Conservation (phyloP, 2,888 invertebrate species). For the Eupithecia insigniata region DNA sequence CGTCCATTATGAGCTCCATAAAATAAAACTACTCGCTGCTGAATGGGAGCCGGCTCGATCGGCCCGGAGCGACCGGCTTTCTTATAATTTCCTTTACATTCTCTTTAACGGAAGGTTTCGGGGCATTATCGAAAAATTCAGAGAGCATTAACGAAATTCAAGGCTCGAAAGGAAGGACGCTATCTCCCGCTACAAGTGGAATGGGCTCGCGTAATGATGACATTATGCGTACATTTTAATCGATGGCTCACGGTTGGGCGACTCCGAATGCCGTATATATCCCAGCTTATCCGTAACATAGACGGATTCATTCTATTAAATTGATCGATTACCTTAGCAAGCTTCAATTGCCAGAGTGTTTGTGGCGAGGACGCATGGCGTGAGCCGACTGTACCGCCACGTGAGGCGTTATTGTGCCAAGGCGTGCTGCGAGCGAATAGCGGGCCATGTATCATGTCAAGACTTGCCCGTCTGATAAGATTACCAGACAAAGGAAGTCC, state of each 20-base stretch:
- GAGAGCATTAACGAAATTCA: slow-evolving; percentile 62
- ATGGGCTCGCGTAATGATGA: slow-evolving; percentile 68
- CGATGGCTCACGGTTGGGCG: slow-evolving; percentile 68
- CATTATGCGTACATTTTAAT: slow-evolving; percentile 75
- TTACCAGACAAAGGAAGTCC: slow-evolving; percentile 84
- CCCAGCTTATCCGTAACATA: slow-evolving; percentile 57
- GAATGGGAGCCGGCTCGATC: slow-evolving; percentile 40
- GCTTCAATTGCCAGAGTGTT: slow-evolving; percentile 35
- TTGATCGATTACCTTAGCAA: slow-evolving; percentile 61
- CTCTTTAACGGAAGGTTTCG: slow-evolving; percentile 57
- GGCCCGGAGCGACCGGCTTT: slow-evolving; percentile 40
- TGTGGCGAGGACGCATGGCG: slow-evolving; percentile 14
- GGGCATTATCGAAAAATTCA: slow-evolving; percentile 62
- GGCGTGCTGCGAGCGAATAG: slow-evolving; percentile 57
- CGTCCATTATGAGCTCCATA: slow-evolving; percentile 51
- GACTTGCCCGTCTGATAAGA: slow-evolving; percentile 79
- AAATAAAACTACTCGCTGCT: slow-evolving; percentile 51
- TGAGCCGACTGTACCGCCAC: neutral
- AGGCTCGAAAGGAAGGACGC: slow-evolving; percentile 54
- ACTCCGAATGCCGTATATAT: slow-evolving; percentile 60
- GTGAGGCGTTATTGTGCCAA: slow-evolving; percentile 24
- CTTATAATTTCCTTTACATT: slow-evolving; percentile 60
- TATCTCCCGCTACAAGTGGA: slow-evolving; percentile 61
- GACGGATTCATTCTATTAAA: slow-evolving; percentile 56
- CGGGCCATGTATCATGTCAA: slow-evolving; percentile 80